Percentiles rank a stretch among this genome's conserved stretches.
Conservation (phyloP, 2,113 vertebrate genomes). For the Sarotherodon lohbergeri region DNA sequence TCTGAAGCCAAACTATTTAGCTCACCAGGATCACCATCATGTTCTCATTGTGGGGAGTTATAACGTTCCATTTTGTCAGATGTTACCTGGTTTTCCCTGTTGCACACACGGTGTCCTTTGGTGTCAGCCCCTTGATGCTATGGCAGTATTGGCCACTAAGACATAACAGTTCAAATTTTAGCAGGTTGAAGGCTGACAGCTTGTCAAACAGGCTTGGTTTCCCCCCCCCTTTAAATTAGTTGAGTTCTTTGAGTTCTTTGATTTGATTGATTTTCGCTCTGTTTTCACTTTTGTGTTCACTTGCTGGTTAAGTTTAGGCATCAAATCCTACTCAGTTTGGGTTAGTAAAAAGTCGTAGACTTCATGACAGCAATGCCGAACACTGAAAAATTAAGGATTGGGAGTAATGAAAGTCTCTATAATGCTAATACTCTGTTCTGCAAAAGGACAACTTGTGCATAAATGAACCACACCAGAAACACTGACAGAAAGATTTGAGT, state of each 20-base stretch:
- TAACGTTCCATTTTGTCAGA: not conserved
- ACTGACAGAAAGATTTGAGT: not conserved
- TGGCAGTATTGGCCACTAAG: not conserved
- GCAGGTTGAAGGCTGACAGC: not conserved
- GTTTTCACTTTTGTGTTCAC: not conserved
- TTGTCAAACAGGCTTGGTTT: not conserved
- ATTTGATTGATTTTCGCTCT: not conserved
- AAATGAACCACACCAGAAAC: not conserved
- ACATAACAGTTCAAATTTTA: not conserved
- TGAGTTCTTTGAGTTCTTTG: not conserved
- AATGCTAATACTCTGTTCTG: not conserved
- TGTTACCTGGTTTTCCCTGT: not conserved
- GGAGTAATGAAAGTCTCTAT: not conserved
- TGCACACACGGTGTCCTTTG: not conserved
- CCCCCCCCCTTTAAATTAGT: accelerated
- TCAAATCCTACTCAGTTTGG: not conserved
- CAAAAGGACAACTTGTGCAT: accelerated
- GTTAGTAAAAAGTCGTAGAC: accelerated
- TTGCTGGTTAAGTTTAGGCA: not conserved
- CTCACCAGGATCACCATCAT: not conserved
- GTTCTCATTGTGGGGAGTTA: accelerated
- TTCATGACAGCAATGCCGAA: accelerated
- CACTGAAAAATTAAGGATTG: not conserved
- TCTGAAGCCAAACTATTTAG: not conserved
- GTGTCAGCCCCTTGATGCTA: not conserved